Evolutionary conservation across 2,113 vertebrate species (phyloP), one percentile per base, ranked within the genome.

Genomic region (Solea solea): DNA sequence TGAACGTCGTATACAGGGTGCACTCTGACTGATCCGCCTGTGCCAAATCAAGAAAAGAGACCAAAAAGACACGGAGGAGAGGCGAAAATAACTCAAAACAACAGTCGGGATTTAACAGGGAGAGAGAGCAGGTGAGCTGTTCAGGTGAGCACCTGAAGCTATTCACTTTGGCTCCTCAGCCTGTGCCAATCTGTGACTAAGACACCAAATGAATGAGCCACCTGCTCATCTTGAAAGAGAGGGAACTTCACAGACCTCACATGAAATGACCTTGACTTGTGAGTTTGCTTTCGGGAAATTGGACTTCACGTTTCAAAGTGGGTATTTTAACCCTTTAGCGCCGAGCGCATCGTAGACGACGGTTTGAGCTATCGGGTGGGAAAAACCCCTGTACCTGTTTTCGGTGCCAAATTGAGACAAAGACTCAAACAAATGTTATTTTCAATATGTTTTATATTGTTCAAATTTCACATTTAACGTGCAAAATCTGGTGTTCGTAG

Each of bases 11-110:
- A 83, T 82, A 82, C 82, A 70, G 75, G 45, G 13, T 65, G 28
- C 42, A 59, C 80, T 79, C 67, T 68, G 70, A 62, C 65, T 87
- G 90, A 90, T 85, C 80, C 77, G 50, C 53, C 2, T 39, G 28
- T 40, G 71, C 51, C 70, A 87, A 88, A 88, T 83, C 80, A 76
- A 74, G 72, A 83, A 85, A 84, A 76, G 76, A 78, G 40, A 80
- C 45, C 39, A 56, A 74, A 80, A 87, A 3, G 76, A 88, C 88
- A 80, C 56, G 69, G 55, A 79, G 65, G 10, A 13, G 53, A 83
- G 45, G 80, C 62, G 21, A 71, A 81, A 88, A 84, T 62, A 69
- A 87, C 79, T 77, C 69, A 67, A 80, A 83, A 84, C 72, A 83
- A 84, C 70, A 80, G 52, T 81, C 12, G 41, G 75, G 65, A 76